These are phyloP conservation scores for Nipponia nippon DNA, from an alignment of 2,113 vertebrate species.

Conservation along the genomic window DNA sequence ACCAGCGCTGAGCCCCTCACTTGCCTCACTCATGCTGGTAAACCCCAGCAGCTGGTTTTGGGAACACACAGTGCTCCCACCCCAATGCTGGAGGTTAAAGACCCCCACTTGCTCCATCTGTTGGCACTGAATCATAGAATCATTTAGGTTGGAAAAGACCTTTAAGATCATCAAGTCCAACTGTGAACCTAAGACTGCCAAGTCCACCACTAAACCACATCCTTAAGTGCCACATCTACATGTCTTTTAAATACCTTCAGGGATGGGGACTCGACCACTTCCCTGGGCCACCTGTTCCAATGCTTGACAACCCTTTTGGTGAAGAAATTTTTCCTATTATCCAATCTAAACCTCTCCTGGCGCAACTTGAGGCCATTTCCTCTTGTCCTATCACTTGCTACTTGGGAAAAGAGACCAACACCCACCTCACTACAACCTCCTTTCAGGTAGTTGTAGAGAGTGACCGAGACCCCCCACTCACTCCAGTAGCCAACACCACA, in stretches of 20 bases:
- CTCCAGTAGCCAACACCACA: not conserved
- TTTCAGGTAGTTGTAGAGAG: not conserved
- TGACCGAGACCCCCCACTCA: not conserved
- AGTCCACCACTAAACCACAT: not conserved
- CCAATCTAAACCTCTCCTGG: not conserved
- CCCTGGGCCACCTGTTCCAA: not conserved
- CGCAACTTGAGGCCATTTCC: not conserved
- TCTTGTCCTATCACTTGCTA: not conserved
- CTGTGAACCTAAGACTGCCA: not conserved
- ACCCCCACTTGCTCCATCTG: not conserved
- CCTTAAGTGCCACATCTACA: not conserved
- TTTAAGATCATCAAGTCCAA: not conserved
- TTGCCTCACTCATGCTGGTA: not conserved
- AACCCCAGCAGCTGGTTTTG: not conserved
- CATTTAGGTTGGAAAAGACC: not conserved
- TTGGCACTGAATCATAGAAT: not conserved
- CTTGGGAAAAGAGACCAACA: not conserved
- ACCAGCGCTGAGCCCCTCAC: accelerated
- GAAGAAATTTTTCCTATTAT: not conserved
- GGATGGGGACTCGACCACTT: not conserved
- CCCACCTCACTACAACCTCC: not conserved
- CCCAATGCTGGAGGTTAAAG: accelerated
- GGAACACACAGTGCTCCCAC: not conserved
- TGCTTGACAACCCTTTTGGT: not conserved
- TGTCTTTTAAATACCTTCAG: not conserved